Base-by-base conservation (phyloP, 2,888 invertebrate genomes). In the Heliconius sara region DNA sequence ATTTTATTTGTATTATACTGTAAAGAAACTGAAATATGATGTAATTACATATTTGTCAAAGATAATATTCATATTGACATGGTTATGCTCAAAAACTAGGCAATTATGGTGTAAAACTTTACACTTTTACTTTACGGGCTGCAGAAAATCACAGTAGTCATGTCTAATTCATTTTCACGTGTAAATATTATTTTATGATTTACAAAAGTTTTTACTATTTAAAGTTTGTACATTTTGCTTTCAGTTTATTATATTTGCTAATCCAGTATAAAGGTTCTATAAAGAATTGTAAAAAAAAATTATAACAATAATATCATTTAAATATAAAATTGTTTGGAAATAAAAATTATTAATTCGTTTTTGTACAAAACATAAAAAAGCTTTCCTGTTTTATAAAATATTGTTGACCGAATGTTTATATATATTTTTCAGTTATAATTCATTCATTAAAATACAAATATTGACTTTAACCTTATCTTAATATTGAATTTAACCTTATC, bases 101-200 rank as follows among this genome's bases (percentile, higher is more conserved):
- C 22, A 39, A 72, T 57, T 47, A 65, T 25, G n/a, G 60, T 65
- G 34, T 63, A 10, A 5, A 74, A 4, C n/a, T n/a, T n/a, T n/a
- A n/a, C n/a, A n/a, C n/a, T n/a, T n/a, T n/a, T n/a, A n/a, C n/a
- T n/a, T 25, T 39, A 43, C n/a, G 16, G n/a, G 63, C 63, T 74
- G 30, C 43, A 34, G 25, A 52, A 34, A 74, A 63, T 25, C 63
- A 39, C 43, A 19, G 43, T 74, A 74, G 63, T 39, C 63, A 63
- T 74, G 30, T 60, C 74, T 25, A 74, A 74, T 74, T 60, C 19
- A 63, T 63, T 74, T 34, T 39, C 39, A 60, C 52, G 34, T 74
- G 74, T 63, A 74, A 63, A 73, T 30, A 34, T 73, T n/a, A 16
- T 30, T 63, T 63, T 63, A 13, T 60, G 4, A n/a, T 34, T 19